Conservation (phyloP, 2,113 vertebrate species). For the Spea multiplicata region DNA sequence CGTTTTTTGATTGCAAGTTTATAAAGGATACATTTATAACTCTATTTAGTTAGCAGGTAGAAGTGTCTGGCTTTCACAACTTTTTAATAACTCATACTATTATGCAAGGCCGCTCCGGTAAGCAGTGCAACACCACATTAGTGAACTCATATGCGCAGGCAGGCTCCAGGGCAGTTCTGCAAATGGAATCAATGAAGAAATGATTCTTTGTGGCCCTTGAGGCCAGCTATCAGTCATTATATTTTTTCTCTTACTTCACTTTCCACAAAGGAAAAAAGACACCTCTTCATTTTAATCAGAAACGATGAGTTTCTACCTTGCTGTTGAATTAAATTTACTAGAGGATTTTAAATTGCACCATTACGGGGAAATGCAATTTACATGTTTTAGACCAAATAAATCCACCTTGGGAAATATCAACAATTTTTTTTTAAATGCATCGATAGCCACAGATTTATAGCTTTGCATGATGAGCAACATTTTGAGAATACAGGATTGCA, state of each 20-base stretch:
- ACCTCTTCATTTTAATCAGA: conserved; percentile 51
- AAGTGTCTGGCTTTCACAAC: not conserved
- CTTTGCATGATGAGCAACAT: no score
- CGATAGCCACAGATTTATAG: no score
- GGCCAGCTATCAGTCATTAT: conserved; percentile 29
- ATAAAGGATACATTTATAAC: not conserved
- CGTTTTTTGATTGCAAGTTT: no score
- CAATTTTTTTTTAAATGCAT: no score
- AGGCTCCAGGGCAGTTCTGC: conserved; percentile 11
- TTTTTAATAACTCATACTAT: conserved; percentile 37
- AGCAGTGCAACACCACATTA: conserved; percentile 9
- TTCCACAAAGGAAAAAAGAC: conserved; percentile 25
- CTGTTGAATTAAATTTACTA: conserved; percentile 43
- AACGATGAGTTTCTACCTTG: conserved; percentile 44
- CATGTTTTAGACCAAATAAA: conserved; percentile 32
- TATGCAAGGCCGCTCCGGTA: conserved; percentile 1
- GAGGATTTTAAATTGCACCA: conserved; percentile 45
- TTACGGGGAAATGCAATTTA: conserved; percentile 49
- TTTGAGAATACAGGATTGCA: no score
- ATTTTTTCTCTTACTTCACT: not conserved
- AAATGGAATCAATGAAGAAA: conserved; percentile 43
- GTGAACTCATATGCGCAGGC: conserved; percentile 22
- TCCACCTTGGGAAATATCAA: conserved; percentile 37
- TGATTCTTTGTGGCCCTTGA: not conserved
- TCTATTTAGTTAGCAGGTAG: not conserved